A percentile compares a stretch with the other conserved stretches of the same genome.
These are phyloP conservation scores for Pteruthius melanotis DNA, from an alignment of 2,113 vertebrate genomes.

Conservation along the genomic window DNA sequence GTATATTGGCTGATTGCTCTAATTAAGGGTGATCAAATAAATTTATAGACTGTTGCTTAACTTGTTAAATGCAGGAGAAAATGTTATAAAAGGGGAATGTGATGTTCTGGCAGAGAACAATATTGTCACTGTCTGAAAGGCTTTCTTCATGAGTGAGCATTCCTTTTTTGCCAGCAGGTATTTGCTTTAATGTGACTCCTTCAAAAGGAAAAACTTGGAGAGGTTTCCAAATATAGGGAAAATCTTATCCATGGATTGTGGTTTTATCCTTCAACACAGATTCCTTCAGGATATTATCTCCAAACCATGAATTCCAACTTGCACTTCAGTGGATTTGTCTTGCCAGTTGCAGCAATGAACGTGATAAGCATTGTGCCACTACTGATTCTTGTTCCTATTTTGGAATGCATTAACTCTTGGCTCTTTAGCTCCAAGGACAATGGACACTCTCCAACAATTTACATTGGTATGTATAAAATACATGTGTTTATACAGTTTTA, in stretches of 20 bases:
- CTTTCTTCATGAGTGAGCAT: background rate
- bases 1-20: background rate
- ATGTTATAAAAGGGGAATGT: background rate
- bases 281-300: conserved; percentile 91
- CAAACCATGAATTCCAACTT: conserved; percentile 92
- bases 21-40: background rate
- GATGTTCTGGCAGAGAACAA: background rate
- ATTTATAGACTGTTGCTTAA: background rate
- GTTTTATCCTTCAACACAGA: conserved; percentile 67
- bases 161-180: background rate
- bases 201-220: background rate
- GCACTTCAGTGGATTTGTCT: conserved; percentile 76
- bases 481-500: background rate
- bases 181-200: background rate
- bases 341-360: conserved; percentile 89
- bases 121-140: background rate
- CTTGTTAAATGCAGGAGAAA: background rate
- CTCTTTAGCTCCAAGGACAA: conserved; percentile 65
- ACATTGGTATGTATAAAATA: conserved; percentile 78
- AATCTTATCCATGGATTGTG: background rate
- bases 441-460: conserved; percentile 71
- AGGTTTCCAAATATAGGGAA: background rate
- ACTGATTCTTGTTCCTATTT: conserved; percentile 82
- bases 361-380: conserved; percentile 83
- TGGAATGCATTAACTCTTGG: conserved; percentile 76